Conservation (phyloP, 2,888 invertebrate genomes). For the Amphipyra berbera region DNA sequence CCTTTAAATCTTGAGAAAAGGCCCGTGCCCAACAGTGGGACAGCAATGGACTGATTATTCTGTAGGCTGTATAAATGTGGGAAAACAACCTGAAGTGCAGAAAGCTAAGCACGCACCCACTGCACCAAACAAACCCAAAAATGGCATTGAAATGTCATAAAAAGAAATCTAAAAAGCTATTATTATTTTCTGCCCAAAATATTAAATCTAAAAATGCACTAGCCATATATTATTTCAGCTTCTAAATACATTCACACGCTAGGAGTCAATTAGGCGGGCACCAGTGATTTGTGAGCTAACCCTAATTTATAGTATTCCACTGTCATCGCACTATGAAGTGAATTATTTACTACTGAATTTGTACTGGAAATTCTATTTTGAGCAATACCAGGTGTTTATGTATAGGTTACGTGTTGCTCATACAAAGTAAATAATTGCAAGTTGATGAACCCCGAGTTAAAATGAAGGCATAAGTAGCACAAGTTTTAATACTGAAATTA, state of each 20-base stretch:
- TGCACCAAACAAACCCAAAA: no score
- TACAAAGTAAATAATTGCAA: no score
- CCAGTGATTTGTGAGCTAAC: constrained; percentile 67
- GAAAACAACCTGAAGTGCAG: no score
- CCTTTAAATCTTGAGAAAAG: no score
- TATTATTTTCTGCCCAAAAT: background rate
- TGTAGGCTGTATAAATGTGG: no score
- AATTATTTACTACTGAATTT: constrained; percentile 57
- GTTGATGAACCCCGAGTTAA: no score
- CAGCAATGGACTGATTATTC: no score
- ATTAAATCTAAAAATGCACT: constrained; percentile 12
- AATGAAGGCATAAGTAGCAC: no score
- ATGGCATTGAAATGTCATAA: no score
- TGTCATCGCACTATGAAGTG: constrained; percentile 57
- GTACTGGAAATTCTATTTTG: constrained; percentile 22
- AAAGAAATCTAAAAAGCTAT: background rate
- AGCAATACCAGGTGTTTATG: constrained; percentile 1
- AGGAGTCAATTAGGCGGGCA: constrained; percentile 68
- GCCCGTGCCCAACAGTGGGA: no score
- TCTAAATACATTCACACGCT: constrained; percentile 65
- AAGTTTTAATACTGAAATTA: no score
- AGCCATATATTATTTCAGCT: constrained; percentile 53
- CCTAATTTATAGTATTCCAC: constrained; percentile 63
- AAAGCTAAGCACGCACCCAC: no score
- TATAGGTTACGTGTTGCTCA: background rate